Base-by-base conservation (phyloP, 2,113 vertebrate species). In the Sakesphorus luctuosus region DNA sequence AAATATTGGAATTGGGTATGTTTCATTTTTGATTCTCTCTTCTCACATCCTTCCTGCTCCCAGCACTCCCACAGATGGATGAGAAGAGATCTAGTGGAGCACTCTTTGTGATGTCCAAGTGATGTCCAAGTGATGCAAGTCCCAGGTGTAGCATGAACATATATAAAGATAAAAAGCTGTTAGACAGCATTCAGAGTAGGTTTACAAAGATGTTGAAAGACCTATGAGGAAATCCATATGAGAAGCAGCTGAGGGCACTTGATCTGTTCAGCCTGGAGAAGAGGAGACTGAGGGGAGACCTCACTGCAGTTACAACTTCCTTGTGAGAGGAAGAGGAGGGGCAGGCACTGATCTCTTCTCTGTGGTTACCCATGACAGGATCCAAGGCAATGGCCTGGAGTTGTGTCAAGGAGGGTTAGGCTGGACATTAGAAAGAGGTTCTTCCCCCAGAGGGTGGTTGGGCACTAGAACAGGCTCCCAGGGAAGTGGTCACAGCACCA, bases 321-420 rank as follows among this genome's bases (percentile, higher is more conserved):
- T 47, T 0, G 0, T 35, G 35, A 76, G 25, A 4, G 11, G 5
- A 29, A 18, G 24, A 61, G n/a, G 18, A 38, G 8, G 24, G 53
- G 3, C 29, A 62, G 40, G 2, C 24, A 83, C 16, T 40, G n/a
- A 40, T 21, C 24, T 40, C 23, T 80, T 7, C 28, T 29, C 16
- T 31, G 5, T 40, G 29, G 35, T 49, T 38, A n/a, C 6, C 76
- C n/a, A 46, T n/a, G 53, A 40, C 19, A 61, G 16, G 24, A 31
- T 6, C 5, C 0, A 0, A 44, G 63, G 19, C 18, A 76, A 76
- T 5, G 25, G 72, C 55, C 20, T 31, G 18, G 43, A 49, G n/a
- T 10, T 47, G 71, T 43, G 24, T 31, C 17, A 47, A 40, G 40
- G 11, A 61, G n/a, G 29, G 26, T 68, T 31, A 76, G 23, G 13